These are phyloP conservation scores for Pediacus dermestoides DNA, from an alignment of 2,888 invertebrate species.

Conservation along the genomic window DNA sequence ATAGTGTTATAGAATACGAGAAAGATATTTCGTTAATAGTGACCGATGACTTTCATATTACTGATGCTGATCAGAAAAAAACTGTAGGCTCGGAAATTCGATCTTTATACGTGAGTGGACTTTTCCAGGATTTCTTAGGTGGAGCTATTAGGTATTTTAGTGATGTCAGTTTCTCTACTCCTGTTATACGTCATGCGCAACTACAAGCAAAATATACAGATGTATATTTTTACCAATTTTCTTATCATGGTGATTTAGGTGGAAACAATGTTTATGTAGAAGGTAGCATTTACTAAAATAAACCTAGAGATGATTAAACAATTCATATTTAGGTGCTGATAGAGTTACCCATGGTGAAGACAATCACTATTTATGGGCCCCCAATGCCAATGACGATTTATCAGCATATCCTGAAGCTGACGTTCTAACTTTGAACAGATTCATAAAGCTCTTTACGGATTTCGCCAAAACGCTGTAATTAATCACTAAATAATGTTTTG, in stretches of 20 bases:
- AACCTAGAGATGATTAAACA: background rate
- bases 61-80: slow-evolving; percentile 4
- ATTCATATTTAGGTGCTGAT: background rate
- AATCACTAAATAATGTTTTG: slow-evolving; percentile 2
- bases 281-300: slow-evolving; percentile 12
- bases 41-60: slow-evolving; percentile 11
- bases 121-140: background rate
- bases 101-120: background rate
- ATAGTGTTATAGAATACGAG: slow-evolving; percentile 5
- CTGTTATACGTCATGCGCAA: background rate
- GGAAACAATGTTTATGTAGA: slow-evolving; percentile 8
- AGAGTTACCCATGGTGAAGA: slow-evolving; percentile 1
- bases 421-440: slow-evolving; percentile 22
- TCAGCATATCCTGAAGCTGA: slow-evolving; percentile 25
- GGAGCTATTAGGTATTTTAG: slow-evolving; percentile 11
- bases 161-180: background rate
- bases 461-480: slow-evolving; percentile 32
- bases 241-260: slow-evolving; percentile 20
- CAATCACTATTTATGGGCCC: background rate
- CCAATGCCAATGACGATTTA: slow-evolving; percentile 21
- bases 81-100: background rate
- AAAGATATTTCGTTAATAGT: slow-evolving; percentile 7
- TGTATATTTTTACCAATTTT: slow-evolving; percentile 30
- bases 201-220: slow-evolving; percentile 3
- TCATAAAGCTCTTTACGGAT: slow-evolving; percentile 28